Percentiles rank a stretch among this genome's conserved stretches.
Conservation (phyloP, 2,113 vertebrate genomes). For the Equus przewalskii region DNA sequence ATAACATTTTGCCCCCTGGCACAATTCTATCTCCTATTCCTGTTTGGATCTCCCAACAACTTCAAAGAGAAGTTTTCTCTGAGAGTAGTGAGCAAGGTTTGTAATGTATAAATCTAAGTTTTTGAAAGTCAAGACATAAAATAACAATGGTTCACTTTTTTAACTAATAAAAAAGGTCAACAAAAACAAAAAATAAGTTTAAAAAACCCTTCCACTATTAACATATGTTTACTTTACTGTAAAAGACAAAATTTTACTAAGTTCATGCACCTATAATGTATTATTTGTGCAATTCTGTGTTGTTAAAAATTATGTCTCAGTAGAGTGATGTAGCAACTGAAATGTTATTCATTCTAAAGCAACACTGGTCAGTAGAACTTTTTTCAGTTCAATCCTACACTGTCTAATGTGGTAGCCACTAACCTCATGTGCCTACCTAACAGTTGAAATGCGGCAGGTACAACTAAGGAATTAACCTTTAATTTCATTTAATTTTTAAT, state of each 20-base stretch:
- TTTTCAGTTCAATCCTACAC: not conserved
- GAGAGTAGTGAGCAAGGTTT: constrained; percentile 67
- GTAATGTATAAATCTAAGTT: constrained; percentile 59
- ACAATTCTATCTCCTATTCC: constrained; percentile 69
- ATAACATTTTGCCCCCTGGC: constrained; percentile 71
- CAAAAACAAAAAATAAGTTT: constrained; percentile 18
- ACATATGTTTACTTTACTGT: not conserved
- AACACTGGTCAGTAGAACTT: not conserved
- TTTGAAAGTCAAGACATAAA: constrained; percentile 66
- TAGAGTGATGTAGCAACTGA: not conserved
- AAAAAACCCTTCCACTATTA: not conserved
- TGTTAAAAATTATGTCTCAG: not conserved
- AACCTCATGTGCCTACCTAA: not conserved
- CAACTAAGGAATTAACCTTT: not conserved
- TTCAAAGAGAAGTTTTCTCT: constrained; percentile 75
- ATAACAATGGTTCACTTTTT: constrained; percentile 35
- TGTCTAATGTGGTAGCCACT: not conserved
- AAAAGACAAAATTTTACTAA: not conserved
- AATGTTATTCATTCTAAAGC: not conserved
- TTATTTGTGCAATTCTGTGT: not conserved
- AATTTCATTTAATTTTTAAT: not conserved
- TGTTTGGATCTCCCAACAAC: constrained; percentile 78
- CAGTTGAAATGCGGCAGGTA: not conserved
- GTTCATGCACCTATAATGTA: not conserved
- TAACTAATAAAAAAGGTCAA: not conserved